Evolutionary conservation across 2,797 vertebrate genomes (phyloP).

Genomic region (Macropus fuliginosus): DNA sequence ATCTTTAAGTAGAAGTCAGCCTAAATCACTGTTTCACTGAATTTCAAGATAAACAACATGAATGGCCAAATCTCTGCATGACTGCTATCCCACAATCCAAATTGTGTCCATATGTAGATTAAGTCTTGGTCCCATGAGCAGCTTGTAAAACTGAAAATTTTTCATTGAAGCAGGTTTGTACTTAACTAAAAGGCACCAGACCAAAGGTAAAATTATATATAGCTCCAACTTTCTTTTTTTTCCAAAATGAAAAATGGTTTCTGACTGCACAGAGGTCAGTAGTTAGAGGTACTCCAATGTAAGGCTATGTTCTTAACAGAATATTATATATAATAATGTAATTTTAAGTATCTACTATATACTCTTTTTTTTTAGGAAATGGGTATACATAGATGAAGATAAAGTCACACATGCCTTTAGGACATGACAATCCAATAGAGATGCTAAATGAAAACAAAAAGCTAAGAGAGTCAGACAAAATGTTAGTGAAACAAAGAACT

Average conservation of each 20-base stretch:
- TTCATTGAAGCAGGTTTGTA: background rate
- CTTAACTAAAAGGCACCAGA: background rate
- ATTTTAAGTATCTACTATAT: background rate
- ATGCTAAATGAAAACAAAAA: background rate
- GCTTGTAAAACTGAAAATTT: background rate
- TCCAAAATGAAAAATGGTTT: background rate
- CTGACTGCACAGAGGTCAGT: background rate
- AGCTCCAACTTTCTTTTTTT: background rate
- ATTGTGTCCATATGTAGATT: background rate
- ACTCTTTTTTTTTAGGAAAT: background rate
- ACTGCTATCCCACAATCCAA: background rate
- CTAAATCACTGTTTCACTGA: background rate
- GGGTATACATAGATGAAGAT: background rate
- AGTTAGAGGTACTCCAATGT: background rate
- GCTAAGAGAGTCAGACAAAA: background rate
- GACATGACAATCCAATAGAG: background rate
- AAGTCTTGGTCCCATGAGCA: background rate
- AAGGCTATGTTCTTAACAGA: background rate
- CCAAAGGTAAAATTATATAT: background rate
- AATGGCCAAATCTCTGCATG: background rate
- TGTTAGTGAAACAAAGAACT: background rate
- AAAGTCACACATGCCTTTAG: background rate
- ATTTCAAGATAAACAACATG: slow-evolving; percentile 29
- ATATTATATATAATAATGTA: background rate
- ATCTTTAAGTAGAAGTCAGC: background rate